Base-by-base conservation (phyloP, 2,888 invertebrate species). In the Drosophila pseudotakahashii region DNA sequence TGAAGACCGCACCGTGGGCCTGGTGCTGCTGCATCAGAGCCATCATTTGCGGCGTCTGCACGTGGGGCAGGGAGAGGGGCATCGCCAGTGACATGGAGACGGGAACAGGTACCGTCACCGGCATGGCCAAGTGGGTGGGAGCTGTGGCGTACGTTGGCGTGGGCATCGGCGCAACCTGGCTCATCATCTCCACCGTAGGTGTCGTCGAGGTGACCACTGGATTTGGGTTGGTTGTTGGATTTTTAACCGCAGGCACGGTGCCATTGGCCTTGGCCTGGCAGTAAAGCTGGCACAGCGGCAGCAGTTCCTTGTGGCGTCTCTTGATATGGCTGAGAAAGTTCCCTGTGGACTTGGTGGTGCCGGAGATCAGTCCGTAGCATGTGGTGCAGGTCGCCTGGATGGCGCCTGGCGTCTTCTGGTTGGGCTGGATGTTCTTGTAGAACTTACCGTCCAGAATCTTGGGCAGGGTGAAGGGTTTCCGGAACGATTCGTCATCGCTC, bases 331-430 rank as follows among this genome's bases (percentile, higher is more conserved):
- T 90, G 16, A 91, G 79, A 51, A 91, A 91, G 63, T 90, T 90
- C 3, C 90, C 91, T 9, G 91, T 91, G 2, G 91, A 91, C 44
- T 89, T 89, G 19, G 90, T 88, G 26, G 91, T 91, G 7, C 91
- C 91, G 13, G 90, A 91, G 45, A 91, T 90, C 3, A 79, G 79
- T 10, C 89, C 89, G 36, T 73, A 82, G 58, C 90, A 91, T 13
- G 81, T 83, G 3, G 89, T 91, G 63, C 91, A 91, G n/a, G 90
- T 91, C 7, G 90, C 90, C 61, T 91, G 90, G 52, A 91, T 91
- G 37, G 89, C 91, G 10, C 91, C 90, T 0, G 83, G 73, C 5
- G 91, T 91, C 79, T 90, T 91, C 41, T 80, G 82, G 51, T 90
- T 90, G 3, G 90, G 90, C 51, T 90, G 87, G 50, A 91, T 90